phyloP scores from a whole-genome alignment of 2,797 vertebrate genomes.

The Nasua narica region DNA sequence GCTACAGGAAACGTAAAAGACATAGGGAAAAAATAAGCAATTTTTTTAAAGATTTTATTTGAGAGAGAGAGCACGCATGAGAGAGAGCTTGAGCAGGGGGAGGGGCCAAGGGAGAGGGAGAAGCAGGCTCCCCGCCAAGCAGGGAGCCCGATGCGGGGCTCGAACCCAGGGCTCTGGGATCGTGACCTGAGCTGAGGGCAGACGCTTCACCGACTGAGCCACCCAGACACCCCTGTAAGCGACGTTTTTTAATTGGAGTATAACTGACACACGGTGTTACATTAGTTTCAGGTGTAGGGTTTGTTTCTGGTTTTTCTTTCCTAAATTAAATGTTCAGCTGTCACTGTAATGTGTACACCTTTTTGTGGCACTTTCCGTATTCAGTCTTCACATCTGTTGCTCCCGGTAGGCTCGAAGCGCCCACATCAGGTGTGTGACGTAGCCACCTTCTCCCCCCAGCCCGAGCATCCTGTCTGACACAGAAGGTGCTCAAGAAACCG shows the following conservation, averaged over 20 bases:
- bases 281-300: not conserved
- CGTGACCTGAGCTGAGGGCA: not conserved
- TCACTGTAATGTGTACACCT: fast-evolving
- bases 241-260: not conserved
- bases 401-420: not conserved
- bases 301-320: not conserved
- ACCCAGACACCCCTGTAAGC: not conserved
- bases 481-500: not conserved
- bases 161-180: not conserved
- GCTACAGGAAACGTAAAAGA: not conserved
- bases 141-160: not conserved
- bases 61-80: not conserved
- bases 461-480: not conserved
- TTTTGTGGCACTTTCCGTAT: not conserved
- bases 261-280: not conserved
- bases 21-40: not conserved
- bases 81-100: not conserved
- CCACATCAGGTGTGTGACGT: no score
- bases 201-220: not conserved
- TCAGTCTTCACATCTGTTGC: not conserved
- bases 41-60: not conserved
- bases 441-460: not conserved
- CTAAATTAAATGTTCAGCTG: not conserved
- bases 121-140: not conserved
- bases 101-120: not conserved